Evolutionary conservation across 2,797 vertebrate species (phyloP), one percentile per base, ranked within the genome.

Genomic region (Poeciliopsis presidionis): DNA sequence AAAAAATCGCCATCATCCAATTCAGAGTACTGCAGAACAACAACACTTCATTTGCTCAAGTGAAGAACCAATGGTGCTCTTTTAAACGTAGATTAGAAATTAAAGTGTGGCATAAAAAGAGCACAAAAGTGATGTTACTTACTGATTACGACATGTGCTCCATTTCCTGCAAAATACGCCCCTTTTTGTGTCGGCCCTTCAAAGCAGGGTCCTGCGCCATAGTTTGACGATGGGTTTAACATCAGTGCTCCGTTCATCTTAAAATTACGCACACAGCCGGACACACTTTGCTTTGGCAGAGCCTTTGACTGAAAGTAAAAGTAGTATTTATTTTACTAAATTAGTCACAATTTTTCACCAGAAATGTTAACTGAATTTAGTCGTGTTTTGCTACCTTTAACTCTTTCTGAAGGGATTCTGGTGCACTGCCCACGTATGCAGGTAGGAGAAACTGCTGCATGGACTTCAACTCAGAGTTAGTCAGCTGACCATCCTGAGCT

Each of bases 231-330:
- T 28, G 96, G 95, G 22, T 83, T 88, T 43, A 86, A 91, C 92
- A 97, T 90, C 18, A 84, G 81, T 1, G 93, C 92, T 74, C 95
- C 95, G 22, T 97, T 96, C 92, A 97, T 91, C 87, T 96, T 96
- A 67, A 98, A 97, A 89, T 97, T 96, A 72, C 93, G 97, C 74
- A 99, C 80, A 75, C 98, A 99, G 53, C 98, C 97, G 14, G 96
- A 95, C 84, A 98, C 96, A 81, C 96, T 96, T 59, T 95, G 95
- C 75, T 88, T 80, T n/a, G 97, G 97, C 53, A 98, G 94, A 69
- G 83, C 86, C 96, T 98, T 96, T 11, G 92, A 95, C 94, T 95
- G 43, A 73, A 87, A 89, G 67, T 9, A 1, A 76, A 81, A 74
- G 61, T 36, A 45, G 9, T 4, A 25, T 30, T 1, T 41, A 30